These are phyloP conservation scores for Drosophila kokeensis DNA, from an alignment of 2,888 invertebrate species.

Conservation along the genomic window DNA sequence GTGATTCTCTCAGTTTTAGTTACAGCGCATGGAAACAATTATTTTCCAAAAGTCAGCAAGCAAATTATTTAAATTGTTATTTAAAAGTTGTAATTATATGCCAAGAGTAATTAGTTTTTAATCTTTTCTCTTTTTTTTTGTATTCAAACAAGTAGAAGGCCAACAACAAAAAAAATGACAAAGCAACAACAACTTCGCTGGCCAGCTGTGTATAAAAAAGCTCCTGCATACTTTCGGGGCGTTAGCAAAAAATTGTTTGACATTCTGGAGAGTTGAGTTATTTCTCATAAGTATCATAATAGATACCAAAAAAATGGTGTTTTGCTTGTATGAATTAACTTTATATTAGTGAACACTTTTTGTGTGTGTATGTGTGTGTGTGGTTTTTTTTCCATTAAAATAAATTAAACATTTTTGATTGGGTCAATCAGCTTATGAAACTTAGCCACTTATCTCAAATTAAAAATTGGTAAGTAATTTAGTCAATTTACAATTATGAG, in stretches of 20 bases:
- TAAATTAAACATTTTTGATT: background rate
- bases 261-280: background rate
- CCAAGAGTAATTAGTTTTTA: constrained; percentile 72
- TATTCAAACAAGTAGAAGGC: constrained; percentile 21
- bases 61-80: constrained; percentile 78
- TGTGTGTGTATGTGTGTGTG: background rate
- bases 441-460: background rate
- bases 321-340: background rate
- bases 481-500: background rate
- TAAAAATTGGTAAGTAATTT: background rate
- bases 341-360: background rate
- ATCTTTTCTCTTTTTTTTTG: constrained; percentile 19
- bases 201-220: constrained; percentile 16
- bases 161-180: constrained; percentile 12
- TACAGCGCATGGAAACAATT: constrained; percentile 58
- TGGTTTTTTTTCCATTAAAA: background rate
- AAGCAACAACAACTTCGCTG: constrained; percentile 32
- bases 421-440: background rate
- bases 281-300: background rate
- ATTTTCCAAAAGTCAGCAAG: constrained; percentile 72
- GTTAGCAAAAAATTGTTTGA: constrained; percentile 33
- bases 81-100: constrained; percentile 76
- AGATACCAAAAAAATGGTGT: background rate
- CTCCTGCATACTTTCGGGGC: constrained; percentile 72
- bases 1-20: constrained; percentile 37